A percentile compares a stretch with the other conserved stretches of the same genome.
phyloP scores from a whole-genome alignment of 1,140 invertebrate species.

The Solenopsis fugax region DNA sequence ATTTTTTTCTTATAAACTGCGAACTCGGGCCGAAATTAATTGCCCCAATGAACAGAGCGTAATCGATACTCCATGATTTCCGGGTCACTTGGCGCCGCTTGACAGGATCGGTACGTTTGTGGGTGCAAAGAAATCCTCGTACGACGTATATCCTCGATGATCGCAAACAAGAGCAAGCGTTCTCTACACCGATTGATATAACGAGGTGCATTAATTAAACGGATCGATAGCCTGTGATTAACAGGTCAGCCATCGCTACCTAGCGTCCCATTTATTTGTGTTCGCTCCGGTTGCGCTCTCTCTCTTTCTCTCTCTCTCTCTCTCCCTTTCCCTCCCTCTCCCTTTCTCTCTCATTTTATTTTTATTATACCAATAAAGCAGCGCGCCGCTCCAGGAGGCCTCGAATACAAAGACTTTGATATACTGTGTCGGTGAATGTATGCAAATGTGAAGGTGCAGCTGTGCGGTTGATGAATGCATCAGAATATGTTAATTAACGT shows the following conservation, averaged over 20 bases:
- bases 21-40: not conserved
- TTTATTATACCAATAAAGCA: constrained; percentile 56
- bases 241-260: constrained; percentile 57
- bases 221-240: constrained; percentile 58
- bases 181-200: constrained; percentile 46
- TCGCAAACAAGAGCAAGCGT: constrained; percentile 35
- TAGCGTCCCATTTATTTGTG: constrained; percentile 41
- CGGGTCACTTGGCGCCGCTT: constrained; percentile 37
- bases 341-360: constrained; percentile 27
- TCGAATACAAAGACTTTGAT: constrained; percentile 49
- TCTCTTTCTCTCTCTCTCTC: not conserved
- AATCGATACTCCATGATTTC: constrained; percentile 47
- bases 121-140: constrained; percentile 34
- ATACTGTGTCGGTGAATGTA: constrained; percentile 35
- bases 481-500: constrained; percentile 61
- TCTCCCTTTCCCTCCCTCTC: no score
- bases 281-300: constrained; percentile 26
- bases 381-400: not conserved
- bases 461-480: constrained; percentile 53
- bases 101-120: constrained; percentile 38
- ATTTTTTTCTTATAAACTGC: not conserved
- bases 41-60: not conserved
- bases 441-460: constrained; percentile 45
- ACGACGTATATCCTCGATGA: not conserved
- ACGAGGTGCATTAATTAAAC: constrained; percentile 59